A percentile compares a stretch with the other conserved stretches of the same genome.
These are phyloP conservation scores for Teinopalpus imperialis DNA, from an alignment of 2,888 invertebrate species.

Conservation along the genomic window DNA sequence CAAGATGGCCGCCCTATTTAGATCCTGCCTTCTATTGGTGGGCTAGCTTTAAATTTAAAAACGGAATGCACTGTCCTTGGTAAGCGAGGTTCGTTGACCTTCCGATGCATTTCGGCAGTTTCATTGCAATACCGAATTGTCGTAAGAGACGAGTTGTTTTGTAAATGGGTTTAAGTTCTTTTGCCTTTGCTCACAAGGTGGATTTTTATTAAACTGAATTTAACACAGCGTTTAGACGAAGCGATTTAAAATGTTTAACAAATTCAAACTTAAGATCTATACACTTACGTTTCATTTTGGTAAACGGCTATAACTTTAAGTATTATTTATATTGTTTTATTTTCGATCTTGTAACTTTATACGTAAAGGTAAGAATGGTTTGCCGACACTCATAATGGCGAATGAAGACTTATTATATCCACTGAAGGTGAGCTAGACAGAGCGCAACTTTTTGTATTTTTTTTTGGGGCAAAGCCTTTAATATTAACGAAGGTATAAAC, in stretches of 20 bases:
- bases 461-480: slow-evolving; percentile 32
- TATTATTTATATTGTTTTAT: slow-evolving; percentile 13
- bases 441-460: slow-evolving; percentile 33
- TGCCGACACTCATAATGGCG: slow-evolving; percentile 27
- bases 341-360: slow-evolving; percentile 12
- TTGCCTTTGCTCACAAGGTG: slow-evolving; percentile 39
- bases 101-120: slow-evolving; percentile 80
- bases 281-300: background rate
- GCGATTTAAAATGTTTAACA: slow-evolving; percentile 30
- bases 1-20: slow-evolving; percentile 80
- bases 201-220: slow-evolving; percentile 38
- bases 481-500: slow-evolving; percentile 18
- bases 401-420: slow-evolving; percentile 40
- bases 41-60: slow-evolving; percentile 79
- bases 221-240: slow-evolving; percentile 33
- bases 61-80: slow-evolving; percentile 82
- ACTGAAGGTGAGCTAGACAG: slow-evolving; percentile 45
- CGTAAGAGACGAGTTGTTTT: slow-evolving; percentile 40
- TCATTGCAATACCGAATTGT: slow-evolving; percentile 50
- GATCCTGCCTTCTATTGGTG: slow-evolving; percentile 78
- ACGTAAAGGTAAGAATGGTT: slow-evolving; percentile 18
- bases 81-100: slow-evolving; percentile 74
- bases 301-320: background rate
- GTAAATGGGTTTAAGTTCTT: slow-evolving; percentile 45
- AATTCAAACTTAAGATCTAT: slow-evolving; percentile 34